Percentiles rank a stretch among this genome's conserved stretches.
Evolutionary conservation across 2,113 vertebrate genomes (phyloP).

Genomic region (Nothoprocta perdicaria): DNA sequence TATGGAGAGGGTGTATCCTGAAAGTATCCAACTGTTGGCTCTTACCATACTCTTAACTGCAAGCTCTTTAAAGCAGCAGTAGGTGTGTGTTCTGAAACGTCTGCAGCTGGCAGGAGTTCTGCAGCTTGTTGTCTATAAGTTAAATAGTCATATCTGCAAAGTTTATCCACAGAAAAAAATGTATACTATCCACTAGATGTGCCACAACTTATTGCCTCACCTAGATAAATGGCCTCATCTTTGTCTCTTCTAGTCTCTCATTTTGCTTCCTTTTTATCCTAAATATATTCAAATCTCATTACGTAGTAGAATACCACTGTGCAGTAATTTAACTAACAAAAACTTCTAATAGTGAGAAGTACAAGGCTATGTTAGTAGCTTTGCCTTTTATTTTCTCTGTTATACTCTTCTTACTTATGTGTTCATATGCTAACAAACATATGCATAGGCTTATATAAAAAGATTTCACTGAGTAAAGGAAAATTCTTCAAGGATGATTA

Average conservation of each 20-base stretch:
- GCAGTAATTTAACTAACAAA: not conserved
- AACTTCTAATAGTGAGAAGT: not conserved
- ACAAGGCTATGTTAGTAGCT: not conserved
- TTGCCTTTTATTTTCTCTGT: not conserved
- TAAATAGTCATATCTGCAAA: not conserved
- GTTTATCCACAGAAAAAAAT: not conserved
- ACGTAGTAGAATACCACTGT: not conserved
- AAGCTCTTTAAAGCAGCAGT: not conserved
- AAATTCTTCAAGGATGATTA: not conserved
- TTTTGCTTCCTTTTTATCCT: not conserved
- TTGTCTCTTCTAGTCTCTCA: not conserved
- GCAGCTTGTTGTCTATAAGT: not conserved
- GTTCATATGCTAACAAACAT: not conserved
- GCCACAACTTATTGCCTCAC: not conserved
- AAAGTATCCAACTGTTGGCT: not conserved
- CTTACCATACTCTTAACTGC: conserved; percentile 1
- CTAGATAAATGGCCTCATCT: not conserved
- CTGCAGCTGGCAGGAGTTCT: not conserved
- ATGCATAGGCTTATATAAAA: not conserved
- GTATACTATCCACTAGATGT: not conserved
- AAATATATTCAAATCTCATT: not conserved
- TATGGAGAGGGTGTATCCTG: conserved; percentile 7
- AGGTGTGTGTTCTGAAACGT: not conserved
- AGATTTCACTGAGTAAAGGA: not conserved
- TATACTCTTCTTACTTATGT: not conserved